Base-by-base conservation (phyloP, 2,113 vertebrate species). In the Paramormyrops kingsleyae region DNA sequence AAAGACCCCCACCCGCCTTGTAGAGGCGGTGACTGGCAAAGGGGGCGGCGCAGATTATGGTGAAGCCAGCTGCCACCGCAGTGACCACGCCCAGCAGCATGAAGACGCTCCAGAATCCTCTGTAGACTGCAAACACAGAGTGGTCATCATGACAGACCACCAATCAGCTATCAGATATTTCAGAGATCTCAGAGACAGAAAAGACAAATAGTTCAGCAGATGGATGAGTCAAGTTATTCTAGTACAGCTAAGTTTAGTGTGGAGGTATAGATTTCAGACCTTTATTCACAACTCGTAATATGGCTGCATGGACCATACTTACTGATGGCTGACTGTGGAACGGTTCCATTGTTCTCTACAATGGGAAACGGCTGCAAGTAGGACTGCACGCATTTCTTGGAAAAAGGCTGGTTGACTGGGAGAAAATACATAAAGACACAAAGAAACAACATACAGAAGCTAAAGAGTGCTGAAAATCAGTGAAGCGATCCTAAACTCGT, bases 21-120 rank as follows among this genome's bases (percentile, higher is more conserved):
- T 98, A 99, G 5, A 99, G 95, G 17, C 96, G 90, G 74, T 98
- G 96, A 90, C 96, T 99, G 88, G 97, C 93, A 89, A 99, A 99
- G 1, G 99, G 99, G 91, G 98, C 98, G 6, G 98, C 99, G 31
- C 98, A 99, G 95, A 99, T 98, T 94, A 99, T 97, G 94, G 98
- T 12, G 93, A 99, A 99, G 50, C 98, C 98, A 0, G 94, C 99
- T 0, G 93, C 92, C 91, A 97, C 89, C 1, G 97, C 95, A 5
- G 97, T 94, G 0, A 95, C 92, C 42, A 99, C 96, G 1, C 98
- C 97, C 49, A 99, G 94, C 21, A 99, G 96, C 97, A 98, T 97
- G 44, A 99, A 97, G 91, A 99, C 91, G 8, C 97, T 98, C 99
- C 99, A 99, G 94, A 99, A 99, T 74, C 98, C 97, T 91, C 97